These are phyloP conservation scores for Argyrosomus regius DNA, from an alignment of 2,797 vertebrate species.

Conservation along the genomic window DNA sequence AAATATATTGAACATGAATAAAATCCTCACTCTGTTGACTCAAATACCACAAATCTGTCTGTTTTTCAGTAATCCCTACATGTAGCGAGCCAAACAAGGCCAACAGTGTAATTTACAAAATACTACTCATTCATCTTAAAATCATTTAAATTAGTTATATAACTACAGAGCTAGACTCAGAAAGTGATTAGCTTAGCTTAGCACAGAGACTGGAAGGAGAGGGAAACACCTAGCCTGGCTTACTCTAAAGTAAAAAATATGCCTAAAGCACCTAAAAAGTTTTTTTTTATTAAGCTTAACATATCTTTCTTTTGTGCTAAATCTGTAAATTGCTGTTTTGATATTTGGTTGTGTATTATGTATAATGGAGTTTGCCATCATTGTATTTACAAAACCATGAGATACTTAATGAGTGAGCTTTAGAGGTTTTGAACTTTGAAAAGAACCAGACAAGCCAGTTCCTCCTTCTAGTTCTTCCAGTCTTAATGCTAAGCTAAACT, in stretches of 20 bases:
- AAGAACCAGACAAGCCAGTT: background rate
- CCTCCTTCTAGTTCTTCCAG: background rate
- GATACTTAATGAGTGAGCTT: background rate
- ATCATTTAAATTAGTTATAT: background rate
- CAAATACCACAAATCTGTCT: background rate
- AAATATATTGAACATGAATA: background rate
- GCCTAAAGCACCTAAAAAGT: too few species aligned
- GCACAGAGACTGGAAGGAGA: background rate
- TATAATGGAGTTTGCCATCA: too few species aligned
- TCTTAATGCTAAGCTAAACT: background rate
- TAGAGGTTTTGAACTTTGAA: background rate
- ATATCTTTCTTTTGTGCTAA: background rate
- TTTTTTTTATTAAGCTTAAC: background rate
- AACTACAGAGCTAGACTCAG: too few species aligned
- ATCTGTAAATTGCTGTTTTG: background rate
- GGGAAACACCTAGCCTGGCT: background rate
- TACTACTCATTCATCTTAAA: background rate
- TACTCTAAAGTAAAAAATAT: background rate
- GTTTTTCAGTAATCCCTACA: background rate
- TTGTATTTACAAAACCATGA: background rate
- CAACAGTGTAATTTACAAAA: background rate
- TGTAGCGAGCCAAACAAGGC: background rate
- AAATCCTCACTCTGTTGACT: background rate
- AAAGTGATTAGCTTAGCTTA: background rate
- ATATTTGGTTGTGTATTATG: background rate